Base-by-base conservation (phyloP, 2,113 vertebrate genomes). In the Cryptoleucopteryx plumbea region DNA sequence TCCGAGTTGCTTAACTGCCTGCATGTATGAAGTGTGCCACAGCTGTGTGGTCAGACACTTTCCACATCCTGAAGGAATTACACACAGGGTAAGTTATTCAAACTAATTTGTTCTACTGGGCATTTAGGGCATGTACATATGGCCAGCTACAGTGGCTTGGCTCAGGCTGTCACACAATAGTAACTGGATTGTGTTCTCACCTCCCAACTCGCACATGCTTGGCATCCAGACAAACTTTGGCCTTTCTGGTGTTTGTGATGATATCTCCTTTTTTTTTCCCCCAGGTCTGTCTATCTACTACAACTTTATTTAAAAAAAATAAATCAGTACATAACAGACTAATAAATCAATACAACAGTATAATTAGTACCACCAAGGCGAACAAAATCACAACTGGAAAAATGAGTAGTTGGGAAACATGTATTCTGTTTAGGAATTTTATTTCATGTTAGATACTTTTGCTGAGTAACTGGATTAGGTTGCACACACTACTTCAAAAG, bases 141-240 rank as follows among this genome's bases (percentile, higher is more conserved):
- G 16, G 50, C 20, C 90, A 93, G 68, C 52, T 25, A 67, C 12
- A 87, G 72, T 47, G 40, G 72, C 61, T 52, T 47, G 43, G 38
- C 88, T 81, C 17, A 9, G 23, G 22, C n/a, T 23, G 32, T 42
- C 45, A 61, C 78, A 71, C 18, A 52, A 36, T 1, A 20, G 17
- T 21, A 91, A 89, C 36, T 75, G 73, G 22, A 5, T 4, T 31
- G 32, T 3, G 0, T 40, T 85, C 61, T 75, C 48, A 82, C 26
- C 36, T 58, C 34, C 29, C 78, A 87, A 0, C 21, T 16, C 0
- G 0, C 17, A 16, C 2, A 31, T 0, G 0, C 45, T 45, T 53
- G 56, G 43, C 81, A 91, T 16, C 20, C 43, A 48, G 36, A 88
- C 29, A 68, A 61, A 62, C 7, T 56, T 15, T 36, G n/a, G 52